Evolutionary conservation across 2,113 vertebrate species (phyloP).

Genomic region (Apodemus sylvaticus): DNA sequence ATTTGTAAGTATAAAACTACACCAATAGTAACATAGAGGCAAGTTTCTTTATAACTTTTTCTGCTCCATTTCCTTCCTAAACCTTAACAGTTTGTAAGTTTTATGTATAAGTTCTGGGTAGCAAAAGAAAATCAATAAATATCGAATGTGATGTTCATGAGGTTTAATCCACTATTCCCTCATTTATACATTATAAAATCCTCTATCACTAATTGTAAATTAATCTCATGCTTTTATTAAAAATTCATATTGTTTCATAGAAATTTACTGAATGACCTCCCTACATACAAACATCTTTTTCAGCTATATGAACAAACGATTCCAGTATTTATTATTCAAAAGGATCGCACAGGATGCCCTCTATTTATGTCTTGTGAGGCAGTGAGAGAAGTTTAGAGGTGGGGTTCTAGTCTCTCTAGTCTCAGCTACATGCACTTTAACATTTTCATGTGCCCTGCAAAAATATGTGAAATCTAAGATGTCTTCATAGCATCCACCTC

Average conservation of each 20-base stretch:
- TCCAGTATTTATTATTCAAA: not conserved
- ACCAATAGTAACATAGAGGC: not conserved
- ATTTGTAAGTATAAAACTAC: not conserved
- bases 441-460: not conserved
- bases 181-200: not conserved
- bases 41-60: not conserved
- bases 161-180: constrained; percentile 6
- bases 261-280: not conserved
- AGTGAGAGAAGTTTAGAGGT: not conserved
- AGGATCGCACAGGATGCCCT: not conserved
- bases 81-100: not conserved
- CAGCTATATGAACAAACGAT: not conserved
- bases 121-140: not conserved
- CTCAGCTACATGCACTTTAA: not conserved
- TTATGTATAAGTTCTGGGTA: not conserved
- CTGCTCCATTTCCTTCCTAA: not conserved
- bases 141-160: not conserved
- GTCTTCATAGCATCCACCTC: not conserved
- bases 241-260: not conserved
- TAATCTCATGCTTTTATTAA: not conserved
- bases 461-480: not conserved
- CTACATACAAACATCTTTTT: not conserved
- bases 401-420: not conserved
- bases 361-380: not conserved
- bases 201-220: not conserved